phyloP scores from a whole-genome alignment of 1,140 invertebrate species.

The Patella vulgata region DNA sequence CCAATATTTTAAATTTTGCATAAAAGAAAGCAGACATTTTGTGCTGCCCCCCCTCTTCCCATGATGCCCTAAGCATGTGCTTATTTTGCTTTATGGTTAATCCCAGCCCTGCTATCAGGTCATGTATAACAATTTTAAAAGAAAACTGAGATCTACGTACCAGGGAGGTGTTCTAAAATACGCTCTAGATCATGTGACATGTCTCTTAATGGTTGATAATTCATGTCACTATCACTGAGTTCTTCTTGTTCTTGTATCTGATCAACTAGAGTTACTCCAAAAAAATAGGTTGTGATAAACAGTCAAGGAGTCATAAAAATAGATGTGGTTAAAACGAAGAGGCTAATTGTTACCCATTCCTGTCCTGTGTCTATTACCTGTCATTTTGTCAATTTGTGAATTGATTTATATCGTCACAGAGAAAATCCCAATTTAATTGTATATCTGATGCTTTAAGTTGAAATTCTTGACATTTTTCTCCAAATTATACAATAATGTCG shows the following conservation, averaged over 20 bases:
- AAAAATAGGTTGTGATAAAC: conserved; percentile 51
- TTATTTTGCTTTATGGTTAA: too few relatives aligned
- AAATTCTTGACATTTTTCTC: background rate
- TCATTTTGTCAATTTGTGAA: too few relatives aligned
- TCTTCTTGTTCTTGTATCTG: conserved; percentile 37
- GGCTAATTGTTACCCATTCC: too few relatives aligned
- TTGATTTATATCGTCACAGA: conserved; percentile 7
- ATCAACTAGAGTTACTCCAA: conserved; percentile 50
- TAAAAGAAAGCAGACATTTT: too few relatives aligned
- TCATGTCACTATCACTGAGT: conserved; percentile 33
- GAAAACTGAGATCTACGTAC: too few relatives aligned
- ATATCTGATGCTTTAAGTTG: background rate
- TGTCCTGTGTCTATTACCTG: too few relatives aligned
- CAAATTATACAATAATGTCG: too few relatives aligned
- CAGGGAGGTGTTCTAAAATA: conserved; percentile 48
- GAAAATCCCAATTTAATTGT: background rate
- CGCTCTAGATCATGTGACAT: conserved; percentile 51
- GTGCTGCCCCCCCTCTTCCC: too few relatives aligned
- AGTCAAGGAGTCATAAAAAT: conserved; percentile 34
- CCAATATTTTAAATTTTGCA: background rate
- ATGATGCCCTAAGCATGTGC: too few relatives aligned
- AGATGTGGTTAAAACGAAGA: background rate
- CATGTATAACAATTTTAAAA: too few relatives aligned
- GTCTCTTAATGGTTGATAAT: conserved; percentile 46
- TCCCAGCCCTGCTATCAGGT: too few relatives aligned